A percentile compares a stretch with the other conserved stretches of the same genome.
Conservation (phyloP, 2,888 invertebrate genomes). For the Heteromyza rotundicornis region DNA sequence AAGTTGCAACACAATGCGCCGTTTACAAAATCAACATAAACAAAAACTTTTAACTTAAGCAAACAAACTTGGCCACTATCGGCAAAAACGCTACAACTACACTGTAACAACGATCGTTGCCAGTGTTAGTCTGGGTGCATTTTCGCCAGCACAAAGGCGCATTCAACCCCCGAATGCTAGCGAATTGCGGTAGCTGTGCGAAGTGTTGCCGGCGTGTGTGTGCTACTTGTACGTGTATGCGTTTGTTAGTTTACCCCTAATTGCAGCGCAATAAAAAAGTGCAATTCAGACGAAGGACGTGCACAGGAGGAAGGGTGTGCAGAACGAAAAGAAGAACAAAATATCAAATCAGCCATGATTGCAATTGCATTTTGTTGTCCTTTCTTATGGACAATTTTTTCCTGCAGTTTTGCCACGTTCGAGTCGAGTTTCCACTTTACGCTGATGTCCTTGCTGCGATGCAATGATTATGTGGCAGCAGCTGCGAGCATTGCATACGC, state of each 20-base stretch:
- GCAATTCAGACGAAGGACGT: slow-evolving; percentile 55
- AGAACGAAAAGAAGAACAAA: slow-evolving; percentile 12
- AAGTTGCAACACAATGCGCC: too few species aligned
- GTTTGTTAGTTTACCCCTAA: slow-evolving; percentile 48
- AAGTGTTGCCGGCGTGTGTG: not conserved
- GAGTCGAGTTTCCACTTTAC: not conserved
- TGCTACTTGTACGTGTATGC: slow-evolving; percentile 25
- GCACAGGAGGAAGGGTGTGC: slow-evolving; percentile 26
- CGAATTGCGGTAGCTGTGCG: not conserved
- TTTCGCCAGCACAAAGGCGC: too few species aligned
- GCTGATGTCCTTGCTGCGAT: slow-evolving; percentile 11
- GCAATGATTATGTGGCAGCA: slow-evolving; percentile 27
- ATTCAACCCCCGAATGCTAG: not conserved
- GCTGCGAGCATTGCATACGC: slow-evolving; percentile 35
- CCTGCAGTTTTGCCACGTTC: not conserved
- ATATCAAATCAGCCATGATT: slow-evolving; percentile 44
- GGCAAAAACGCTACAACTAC: not conserved
- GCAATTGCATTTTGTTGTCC: slow-evolving; percentile 35
- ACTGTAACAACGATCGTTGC: not conserved
- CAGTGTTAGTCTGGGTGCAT: not conserved
- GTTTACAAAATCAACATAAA: too few species aligned
- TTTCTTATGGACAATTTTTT: not conserved
- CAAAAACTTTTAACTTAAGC: too few species aligned
- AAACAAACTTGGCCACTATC: not conserved
- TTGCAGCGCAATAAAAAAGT: slow-evolving; percentile 53